Evolutionary conservation across 1,140 invertebrate species (phyloP), one percentile per base, ranked within the genome.

Genomic region (Cydia amplana): DNA sequence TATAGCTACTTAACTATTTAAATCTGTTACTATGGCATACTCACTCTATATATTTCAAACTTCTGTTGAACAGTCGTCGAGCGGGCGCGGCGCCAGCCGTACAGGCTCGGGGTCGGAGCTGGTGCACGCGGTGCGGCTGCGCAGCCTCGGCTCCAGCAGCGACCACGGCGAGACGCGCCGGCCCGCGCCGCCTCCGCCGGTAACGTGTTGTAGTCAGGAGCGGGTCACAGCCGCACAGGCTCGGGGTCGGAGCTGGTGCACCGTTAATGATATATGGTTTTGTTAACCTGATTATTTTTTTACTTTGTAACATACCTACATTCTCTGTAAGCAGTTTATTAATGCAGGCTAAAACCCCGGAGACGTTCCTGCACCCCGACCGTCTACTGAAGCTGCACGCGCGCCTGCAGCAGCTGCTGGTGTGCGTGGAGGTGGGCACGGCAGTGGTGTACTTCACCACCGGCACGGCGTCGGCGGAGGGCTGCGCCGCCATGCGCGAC

Each of bases 121-220:
- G 9, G 83, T 90, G 6, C 88, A 90, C 75, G 43, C 73, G 28
- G 73, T 80, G 18, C 81, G 83, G 28, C 78, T 86, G 16, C 87
- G 84, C 12, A 90, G 88, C 72, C 23, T 77, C 1, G 83, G 82
- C 4, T 91, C 90, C 1, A 82, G 85, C 74, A 87, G 86, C 75
- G 90, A 91, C 74, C 82, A 75, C 0, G 85, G 85, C 72, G 88
- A 90, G 7, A 46, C 20, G 60, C 14, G 36, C 76, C 16, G 18
- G 70, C 16, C 23, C 51, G 16, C 55, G 3, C 51, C 60, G 7
- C 70, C 70, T 12, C 32, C 25, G 1, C 23, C 23, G 36, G 72
- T 74, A 63, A 32, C 18, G 20, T 10, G 9, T 2, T 23, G 16
- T n/a, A 60, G 9, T 23, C 18, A 51, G 16, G 9, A 60, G 20